Conservation (phyloP, 2,113 vertebrate genomes). For the Lampris megalopsis region DNA sequence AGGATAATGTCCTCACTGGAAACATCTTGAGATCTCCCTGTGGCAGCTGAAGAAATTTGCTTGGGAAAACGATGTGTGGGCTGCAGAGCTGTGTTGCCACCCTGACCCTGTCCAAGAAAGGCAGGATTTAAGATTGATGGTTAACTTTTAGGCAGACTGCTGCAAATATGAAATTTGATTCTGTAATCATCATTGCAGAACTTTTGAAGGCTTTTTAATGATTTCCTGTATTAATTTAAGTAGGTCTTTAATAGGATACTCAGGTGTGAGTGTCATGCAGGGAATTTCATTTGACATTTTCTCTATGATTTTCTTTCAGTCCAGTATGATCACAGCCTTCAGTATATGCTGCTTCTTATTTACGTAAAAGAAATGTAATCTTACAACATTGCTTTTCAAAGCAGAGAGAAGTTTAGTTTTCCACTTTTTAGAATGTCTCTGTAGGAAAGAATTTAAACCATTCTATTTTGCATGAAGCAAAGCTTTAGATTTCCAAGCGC, state of each 20-base stretch:
- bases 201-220: background rate
- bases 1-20: too few species aligned
- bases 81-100: too few species aligned
- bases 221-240: background rate
- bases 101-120: too few species aligned
- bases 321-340: background rate
- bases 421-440: background rate
- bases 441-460: background rate
- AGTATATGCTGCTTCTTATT: conserved; percentile 23
- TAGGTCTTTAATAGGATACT: background rate
- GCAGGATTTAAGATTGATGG: too few species aligned
- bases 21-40: too few species aligned
- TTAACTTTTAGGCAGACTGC: too few species aligned
- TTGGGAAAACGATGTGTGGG: too few species aligned
- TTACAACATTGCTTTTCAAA: conserved; percentile 11
- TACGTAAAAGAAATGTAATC: conserved; percentile 21
- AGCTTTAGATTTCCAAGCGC: too few species aligned
- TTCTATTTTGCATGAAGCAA: too few species aligned
- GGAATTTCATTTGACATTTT: too few species aligned
- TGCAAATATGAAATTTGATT: too few species aligned
- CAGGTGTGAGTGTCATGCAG: background rate
- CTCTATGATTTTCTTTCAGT: background rate
- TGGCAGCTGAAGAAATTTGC: too few species aligned
- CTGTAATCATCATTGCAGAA: background rate
- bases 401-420: background rate